phyloP scores from a whole-genome alignment of 2,888 invertebrate genomes.

The Toxonevra muliebris region DNA sequence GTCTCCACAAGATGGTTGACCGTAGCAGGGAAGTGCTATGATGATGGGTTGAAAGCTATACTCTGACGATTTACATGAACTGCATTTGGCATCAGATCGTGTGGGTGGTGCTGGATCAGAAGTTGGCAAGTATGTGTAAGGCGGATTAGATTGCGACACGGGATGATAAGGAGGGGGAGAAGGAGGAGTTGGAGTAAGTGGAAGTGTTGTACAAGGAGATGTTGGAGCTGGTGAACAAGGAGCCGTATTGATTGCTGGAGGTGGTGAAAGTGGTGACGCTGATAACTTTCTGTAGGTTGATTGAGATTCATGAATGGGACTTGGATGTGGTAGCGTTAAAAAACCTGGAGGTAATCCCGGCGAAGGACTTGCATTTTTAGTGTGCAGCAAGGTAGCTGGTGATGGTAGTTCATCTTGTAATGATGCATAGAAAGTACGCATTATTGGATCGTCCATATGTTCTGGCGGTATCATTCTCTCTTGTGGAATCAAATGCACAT shows the following conservation, averaged over 20 bases:
- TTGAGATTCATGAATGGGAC: background rate
- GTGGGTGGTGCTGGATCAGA: too few relatives aligned
- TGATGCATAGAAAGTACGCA: constrained; percentile 50
- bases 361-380: background rate
- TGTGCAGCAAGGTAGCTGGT: background rate
- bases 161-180: background rate
- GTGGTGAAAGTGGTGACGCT: constrained; percentile 5
- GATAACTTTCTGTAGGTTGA: background rate
- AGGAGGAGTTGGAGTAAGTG: background rate
- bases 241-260: background rate
- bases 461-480: constrained; percentile 19
- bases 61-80: constrained; percentile 19
- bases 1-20: constrained; percentile 34
- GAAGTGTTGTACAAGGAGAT: background rate
- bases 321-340: too few relatives aligned
- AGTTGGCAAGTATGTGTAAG: background rate
- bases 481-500: background rate
- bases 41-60: constrained; percentile 51
- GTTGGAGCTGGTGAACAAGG: background rate
- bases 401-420: constrained; percentile 30
- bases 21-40: constrained; percentile 52
- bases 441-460: constrained; percentile 50
- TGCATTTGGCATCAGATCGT: constrained; percentile 5
- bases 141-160: background rate
- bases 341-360: too few relatives aligned